Evolutionary conservation across 2,888 invertebrate species (phyloP).

Genomic region (Pardosa pseudoannulata): DNA sequence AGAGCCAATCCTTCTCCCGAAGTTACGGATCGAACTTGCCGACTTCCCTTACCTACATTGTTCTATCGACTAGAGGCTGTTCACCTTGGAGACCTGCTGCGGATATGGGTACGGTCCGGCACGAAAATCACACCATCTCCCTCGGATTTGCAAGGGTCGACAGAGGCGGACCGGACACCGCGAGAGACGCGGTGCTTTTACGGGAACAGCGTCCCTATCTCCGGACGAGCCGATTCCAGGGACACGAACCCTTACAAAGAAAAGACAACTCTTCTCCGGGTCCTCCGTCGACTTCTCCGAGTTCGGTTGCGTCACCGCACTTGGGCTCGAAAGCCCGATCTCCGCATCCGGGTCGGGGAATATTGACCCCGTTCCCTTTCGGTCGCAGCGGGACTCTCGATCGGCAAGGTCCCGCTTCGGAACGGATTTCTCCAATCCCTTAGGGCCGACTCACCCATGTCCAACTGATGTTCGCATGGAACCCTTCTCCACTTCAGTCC

Average conservation of each 20-base stretch:
- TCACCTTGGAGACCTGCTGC: slow-evolving; percentile 87
- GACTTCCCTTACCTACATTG: slow-evolving; percentile 84
- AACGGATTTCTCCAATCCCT: too few species aligned
- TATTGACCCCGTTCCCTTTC: too few species aligned
- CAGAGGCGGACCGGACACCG: slow-evolving; percentile 76
- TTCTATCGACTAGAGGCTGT: slow-evolving; percentile 83
- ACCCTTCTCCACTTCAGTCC: too few species aligned
- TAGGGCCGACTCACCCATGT: too few species aligned
- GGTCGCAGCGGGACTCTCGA: too few species aligned
- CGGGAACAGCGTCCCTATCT: slow-evolving; percentile 77
- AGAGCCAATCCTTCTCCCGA: slow-evolving; percentile 86
- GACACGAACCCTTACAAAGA: slow-evolving; percentile 78
- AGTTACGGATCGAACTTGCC: slow-evolving; percentile 82
- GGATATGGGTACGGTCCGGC: slow-evolving; percentile 80
- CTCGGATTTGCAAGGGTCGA: slow-evolving; percentile 26
- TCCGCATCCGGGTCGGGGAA: slow-evolving; percentile 76
- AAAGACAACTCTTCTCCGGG: slow-evolving; percentile 79
- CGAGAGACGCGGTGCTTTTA: slow-evolving; percentile 78
- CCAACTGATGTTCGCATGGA: too few species aligned
- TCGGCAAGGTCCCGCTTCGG: too few species aligned
- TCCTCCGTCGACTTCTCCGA: slow-evolving; percentile 77
- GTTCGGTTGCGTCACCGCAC: slow-evolving; percentile 77
- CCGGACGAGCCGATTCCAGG: slow-evolving; percentile 79
- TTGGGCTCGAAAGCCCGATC: slow-evolving; percentile 73
- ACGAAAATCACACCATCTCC: slow-evolving; percentile 55